Evolutionary conservation across 2,888 invertebrate species (phyloP), one percentile per base, ranked within the genome.

Genomic region (Seira musarum): DNA sequence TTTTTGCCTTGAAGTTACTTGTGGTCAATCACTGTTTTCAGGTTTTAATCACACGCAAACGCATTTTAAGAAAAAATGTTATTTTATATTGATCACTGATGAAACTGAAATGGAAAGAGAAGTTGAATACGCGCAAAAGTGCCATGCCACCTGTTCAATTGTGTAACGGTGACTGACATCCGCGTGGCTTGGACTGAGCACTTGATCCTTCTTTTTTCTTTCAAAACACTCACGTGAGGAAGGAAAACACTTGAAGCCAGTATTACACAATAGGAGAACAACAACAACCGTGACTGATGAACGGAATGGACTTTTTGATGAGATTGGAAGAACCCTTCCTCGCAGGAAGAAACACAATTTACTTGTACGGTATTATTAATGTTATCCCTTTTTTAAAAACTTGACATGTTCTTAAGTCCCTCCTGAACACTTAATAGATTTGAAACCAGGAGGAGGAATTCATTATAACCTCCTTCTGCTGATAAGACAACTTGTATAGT

Each of bases 201-300:
- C 80, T 74, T 80, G 80, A 80, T 80, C 80, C 79, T 79, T 64
- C 67, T 24, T 40, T 8, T 40, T 40, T 40, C 13, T 40, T 40
- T 40, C 13, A 40, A 6, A 40, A 6, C 40, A 40, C 40, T 8
- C 40, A 40, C 40, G 40, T 40, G 40, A 40, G 40, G 49, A 64
- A 64, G 64, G 72, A 72, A 40, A 40, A 40, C 40, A 40, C 30
- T 64, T 74, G 35, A 74, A 74, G 30, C 74, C 74, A 74, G 79
- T 60, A 79, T 79, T 79, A 40, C 40, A 40, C 40, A 40, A 40
- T 40, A 40, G n/a, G n/a, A n/a, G 6, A 40, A 40, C 40, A 40
- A 40, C 40, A 40, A 40, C 40, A 40, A 40, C 40, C 40, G 40
- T 40, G 40, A 40, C 40, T 40, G 40, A 40, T 40, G 40, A 40